Evolutionary conservation across 2,888 invertebrate genomes (phyloP), one percentile per base, ranked within the genome.

Genomic region (Zonitis immaculata): DNA sequence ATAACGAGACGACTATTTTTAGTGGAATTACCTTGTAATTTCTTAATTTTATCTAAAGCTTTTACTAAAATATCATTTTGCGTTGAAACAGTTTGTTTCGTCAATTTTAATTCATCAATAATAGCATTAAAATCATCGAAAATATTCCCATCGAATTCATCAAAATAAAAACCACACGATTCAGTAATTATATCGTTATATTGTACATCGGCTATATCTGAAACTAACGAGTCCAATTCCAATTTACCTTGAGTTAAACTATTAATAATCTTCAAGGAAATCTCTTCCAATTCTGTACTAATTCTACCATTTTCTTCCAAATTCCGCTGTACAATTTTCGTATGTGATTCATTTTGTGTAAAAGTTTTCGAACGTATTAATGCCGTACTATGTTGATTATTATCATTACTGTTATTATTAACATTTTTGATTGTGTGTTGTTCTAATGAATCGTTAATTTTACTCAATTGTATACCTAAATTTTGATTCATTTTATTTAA

Each of bases 231-330:
- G 57, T 87, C 85, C 42, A 87, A 70, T 68, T 87, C 86, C 42
- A 79, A 81, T 67, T 87, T 87, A 63, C 86, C 86, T 70, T 84
- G 81, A 62, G 83, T 81, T 62, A 86, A 83, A 70, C 83, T 86
- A 59, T 84, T 85, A 28, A 86, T 82, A 51, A 88, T 73, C 73
- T 85, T 86, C 25, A 89, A 74, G 1, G 88, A 87, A 64, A 90
- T 87, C 71, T 91, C 88, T 68, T 91, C 90, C 60, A 91, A 77
- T 67, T 88, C 89, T 18, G 83, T 77, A 64, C 84, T 83, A 64
- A 80, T 79, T 62, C 78, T 79, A 59, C 81, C 80, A 51, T 73
- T 71, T 44, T 70, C 69, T 49, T 70, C 70, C 11, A 73, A 57
- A 50, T 76, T 74, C 71, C 80, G 83, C 54, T 78, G 78, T 61